Conservation (phyloP, 1,140 invertebrate genomes). For the Microplitis mediator region DNA sequence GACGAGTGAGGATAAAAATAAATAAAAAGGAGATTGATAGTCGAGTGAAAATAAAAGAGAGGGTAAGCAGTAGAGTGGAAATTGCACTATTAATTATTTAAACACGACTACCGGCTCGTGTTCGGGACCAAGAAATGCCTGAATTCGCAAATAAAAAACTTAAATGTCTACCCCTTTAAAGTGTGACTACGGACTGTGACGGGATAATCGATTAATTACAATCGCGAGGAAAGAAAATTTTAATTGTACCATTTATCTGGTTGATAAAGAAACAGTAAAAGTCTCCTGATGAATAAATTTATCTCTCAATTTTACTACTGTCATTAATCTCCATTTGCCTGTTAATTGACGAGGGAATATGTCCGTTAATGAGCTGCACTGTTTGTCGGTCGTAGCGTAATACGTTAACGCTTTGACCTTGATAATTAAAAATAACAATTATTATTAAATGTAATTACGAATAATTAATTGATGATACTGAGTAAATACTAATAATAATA, state of each 20-base stretch:
- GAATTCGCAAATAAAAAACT: slow-evolving; percentile 32
- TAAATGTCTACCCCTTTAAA: neutral
- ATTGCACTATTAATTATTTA: slow-evolving; percentile 24
- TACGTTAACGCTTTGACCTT: neutral
- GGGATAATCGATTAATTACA: neutral
- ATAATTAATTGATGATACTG: neutral
- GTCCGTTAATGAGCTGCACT: slow-evolving; percentile 20
- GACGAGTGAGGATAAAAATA: neutral
- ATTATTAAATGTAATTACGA: neutral
- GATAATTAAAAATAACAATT: neutral
- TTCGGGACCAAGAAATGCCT: slow-evolving; percentile 60
- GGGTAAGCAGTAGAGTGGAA: neutral
- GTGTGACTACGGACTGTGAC: neutral
- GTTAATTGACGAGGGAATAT: neutral
- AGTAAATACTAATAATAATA: neutral
- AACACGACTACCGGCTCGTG: slow-evolving; percentile 42
- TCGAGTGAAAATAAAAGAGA: neutral
- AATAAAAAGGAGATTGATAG: neutral
- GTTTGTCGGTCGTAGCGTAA: slow-evolving; percentile 32
- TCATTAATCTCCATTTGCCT: too few relatives aligned
- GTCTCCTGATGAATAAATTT: too few relatives aligned
- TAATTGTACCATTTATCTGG: too few relatives aligned
- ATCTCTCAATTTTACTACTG: too few relatives aligned
- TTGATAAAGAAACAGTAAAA: too few relatives aligned
- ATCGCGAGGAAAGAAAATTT: neutral